Conservation (phyloP, 2,888 invertebrate species). For the Colostygia pectinataria region DNA sequence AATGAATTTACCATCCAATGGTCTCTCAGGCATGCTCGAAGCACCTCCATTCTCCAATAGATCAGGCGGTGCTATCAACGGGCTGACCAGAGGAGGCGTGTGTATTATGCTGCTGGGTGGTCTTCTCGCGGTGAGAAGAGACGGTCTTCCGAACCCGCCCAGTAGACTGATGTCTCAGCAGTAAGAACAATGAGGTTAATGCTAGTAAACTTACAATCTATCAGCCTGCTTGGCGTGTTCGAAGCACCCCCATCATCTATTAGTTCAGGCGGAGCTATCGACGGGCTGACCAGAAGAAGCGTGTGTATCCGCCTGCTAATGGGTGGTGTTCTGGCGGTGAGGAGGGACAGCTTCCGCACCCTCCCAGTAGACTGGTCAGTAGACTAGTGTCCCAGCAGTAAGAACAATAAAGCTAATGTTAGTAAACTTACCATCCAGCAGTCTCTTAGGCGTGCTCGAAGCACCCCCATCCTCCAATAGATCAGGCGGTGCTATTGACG, state of each 20-base stretch:
- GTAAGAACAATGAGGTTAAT: too few species aligned
- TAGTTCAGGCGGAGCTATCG: slow-evolving; percentile 85
- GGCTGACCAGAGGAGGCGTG: slow-evolving; percentile 88
- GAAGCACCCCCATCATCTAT: slow-evolving; percentile 91
- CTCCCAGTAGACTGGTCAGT: too few species aligned
- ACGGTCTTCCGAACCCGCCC: too few species aligned
- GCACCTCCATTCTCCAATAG: slow-evolving; percentile 90
- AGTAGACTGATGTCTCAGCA: too few species aligned
- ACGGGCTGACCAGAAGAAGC: slow-evolving; percentile 87
- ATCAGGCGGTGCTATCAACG: slow-evolving; percentile 85
- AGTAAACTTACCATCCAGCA: slow-evolving; percentile 82
- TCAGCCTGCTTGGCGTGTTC: slow-evolving; percentile 88
- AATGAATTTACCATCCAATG: slow-evolving; percentile 81
- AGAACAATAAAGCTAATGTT: too few species aligned
- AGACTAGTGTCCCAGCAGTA: too few species aligned
- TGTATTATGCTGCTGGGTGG: slow-evolving; percentile 85
- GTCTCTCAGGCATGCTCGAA: slow-evolving; percentile 89
- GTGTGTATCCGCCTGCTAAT: too few species aligned
- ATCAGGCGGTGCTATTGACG: slow-evolving; percentile 85
- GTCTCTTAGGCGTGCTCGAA: slow-evolving; percentile 89
- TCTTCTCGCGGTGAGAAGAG: slow-evolving; percentile 73
- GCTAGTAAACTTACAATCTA: slow-evolving; percentile 76
- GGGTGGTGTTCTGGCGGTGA: too few species aligned
- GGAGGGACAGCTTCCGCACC: too few species aligned
- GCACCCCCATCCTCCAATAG: slow-evolving; percentile 90